Conservation (phyloP, 2,888 invertebrate genomes). For the Punctoribates punctum region DNA sequence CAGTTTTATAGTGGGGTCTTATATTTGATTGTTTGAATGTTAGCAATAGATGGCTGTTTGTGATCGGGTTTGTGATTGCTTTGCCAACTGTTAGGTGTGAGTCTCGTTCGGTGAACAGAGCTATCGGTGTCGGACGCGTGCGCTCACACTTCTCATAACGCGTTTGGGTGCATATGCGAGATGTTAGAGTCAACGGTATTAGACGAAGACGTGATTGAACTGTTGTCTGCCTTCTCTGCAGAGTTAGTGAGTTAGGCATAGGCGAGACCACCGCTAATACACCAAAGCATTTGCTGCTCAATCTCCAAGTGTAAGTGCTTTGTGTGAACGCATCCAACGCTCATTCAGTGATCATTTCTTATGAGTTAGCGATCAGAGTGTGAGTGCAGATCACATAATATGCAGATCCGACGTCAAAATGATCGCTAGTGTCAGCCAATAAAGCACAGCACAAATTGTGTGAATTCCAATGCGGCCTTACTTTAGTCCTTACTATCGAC, state of each 20-base stretch:
- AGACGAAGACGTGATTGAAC: slow-evolving; percentile 33
- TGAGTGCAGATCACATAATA: slow-evolving; percentile 25
- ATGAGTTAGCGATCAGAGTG: slow-evolving; percentile 17
- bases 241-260: background rate
- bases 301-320: slow-evolving; percentile 30
- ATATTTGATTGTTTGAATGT: background rate
- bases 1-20: background rate
- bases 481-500: background rate
- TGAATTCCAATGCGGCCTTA: slow-evolving; percentile 28
- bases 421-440: slow-evolving; percentile 10
- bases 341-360: slow-evolving; percentile 22
- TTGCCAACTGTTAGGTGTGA: slow-evolving; percentile 31
- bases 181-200: slow-evolving; percentile 32
- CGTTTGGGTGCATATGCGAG: slow-evolving; percentile 37
- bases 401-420: slow-evolving; percentile 17
- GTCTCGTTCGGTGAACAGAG: background rate
- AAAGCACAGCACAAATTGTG: background rate
- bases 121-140: slow-evolving; percentile 9
- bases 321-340: background rate
- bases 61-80: slow-evolving; percentile 25
- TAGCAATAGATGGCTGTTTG: slow-evolving; percentile 2
- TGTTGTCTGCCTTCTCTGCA: background rate
- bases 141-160: slow-evolving; percentile 22
- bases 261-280: slow-evolving; percentile 15
- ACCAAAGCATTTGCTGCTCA: slow-evolving; percentile 23